phyloP scores from a whole-genome alignment of 2,888 invertebrate genomes.

The Stegophylla sp. region DNA sequence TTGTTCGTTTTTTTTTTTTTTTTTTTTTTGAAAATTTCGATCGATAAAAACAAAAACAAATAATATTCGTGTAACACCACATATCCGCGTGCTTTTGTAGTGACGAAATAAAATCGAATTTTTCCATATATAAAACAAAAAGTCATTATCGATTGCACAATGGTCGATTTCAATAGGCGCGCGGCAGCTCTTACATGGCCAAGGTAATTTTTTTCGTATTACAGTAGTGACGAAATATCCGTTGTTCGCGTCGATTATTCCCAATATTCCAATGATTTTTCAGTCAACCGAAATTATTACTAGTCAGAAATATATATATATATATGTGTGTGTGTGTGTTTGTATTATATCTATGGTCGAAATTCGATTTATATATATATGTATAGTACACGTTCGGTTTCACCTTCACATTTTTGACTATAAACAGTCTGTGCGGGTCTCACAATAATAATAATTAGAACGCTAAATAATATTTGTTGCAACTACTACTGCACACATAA shows the following conservation, averaged over 20 bases:
- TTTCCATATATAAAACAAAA: constrained; percentile 6
- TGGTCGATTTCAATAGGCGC: background rate
- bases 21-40: too few relatives aligned
- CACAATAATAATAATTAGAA: background rate
- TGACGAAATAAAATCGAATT: constrained; percentile 22
- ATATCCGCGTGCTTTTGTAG: too few relatives aligned
- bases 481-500: background rate
- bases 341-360: background rate
- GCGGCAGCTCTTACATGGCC: constrained; percentile 3
- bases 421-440: too few relatives aligned
- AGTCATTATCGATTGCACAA: constrained; percentile 28
- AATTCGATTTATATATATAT: constrained; percentile 2
- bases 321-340: too few relatives aligned
- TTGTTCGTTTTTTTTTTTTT: too few relatives aligned
- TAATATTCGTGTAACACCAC: too few relatives aligned
- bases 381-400: background rate
- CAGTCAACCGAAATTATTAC: constrained; percentile 22
- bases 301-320: background rate
- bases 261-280: constrained; percentile 14
- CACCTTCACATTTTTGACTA: constrained; percentile 10
- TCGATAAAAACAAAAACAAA: too few relatives aligned
- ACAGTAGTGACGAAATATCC: constrained; percentile 29
- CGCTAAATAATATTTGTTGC: background rate
- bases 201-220: constrained; percentile 18
- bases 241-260: constrained; percentile 5